Percentiles rank a stretch among this genome's conserved stretches.
Conservation (phyloP, 2,113 vertebrate species). For the Macheiramphus alcinus region DNA sequence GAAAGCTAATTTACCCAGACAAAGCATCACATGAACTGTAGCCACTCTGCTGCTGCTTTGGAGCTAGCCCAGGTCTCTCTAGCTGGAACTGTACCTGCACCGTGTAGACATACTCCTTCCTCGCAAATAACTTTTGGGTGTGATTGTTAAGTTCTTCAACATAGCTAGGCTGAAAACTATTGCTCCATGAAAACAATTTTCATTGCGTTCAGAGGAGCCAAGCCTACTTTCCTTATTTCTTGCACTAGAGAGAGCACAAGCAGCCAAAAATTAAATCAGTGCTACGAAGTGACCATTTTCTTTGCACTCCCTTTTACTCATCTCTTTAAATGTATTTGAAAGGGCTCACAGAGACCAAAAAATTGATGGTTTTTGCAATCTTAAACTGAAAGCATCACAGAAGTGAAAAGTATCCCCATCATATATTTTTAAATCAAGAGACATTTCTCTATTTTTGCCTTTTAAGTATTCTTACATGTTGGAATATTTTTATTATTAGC, state of each 20-base stretch:
- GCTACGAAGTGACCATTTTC: neutral
- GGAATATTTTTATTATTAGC: neutral
- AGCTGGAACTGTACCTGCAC: neutral
- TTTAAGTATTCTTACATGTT: neutral
- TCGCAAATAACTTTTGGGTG: neutral
- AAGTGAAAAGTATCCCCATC: neutral
- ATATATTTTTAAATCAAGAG: neutral
- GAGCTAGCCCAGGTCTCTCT: neutral
- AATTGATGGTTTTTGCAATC: rapidly evolving
- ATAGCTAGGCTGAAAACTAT: neutral
- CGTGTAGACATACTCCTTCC: neutral
- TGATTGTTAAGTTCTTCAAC: neutral
- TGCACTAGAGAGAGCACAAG: neutral
- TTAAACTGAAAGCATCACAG: neutral
- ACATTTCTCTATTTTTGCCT: neutral
- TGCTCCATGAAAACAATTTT: neutral
- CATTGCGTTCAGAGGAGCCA: neutral
- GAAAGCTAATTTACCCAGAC: neutral
- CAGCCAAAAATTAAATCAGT: neutral
- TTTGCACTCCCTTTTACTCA: neutral
- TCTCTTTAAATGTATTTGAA: neutral
- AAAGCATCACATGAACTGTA: neutral
- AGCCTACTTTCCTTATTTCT: neutral
- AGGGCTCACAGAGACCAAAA: neutral
- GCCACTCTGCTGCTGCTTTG: neutral